Evolutionary conservation across 1,140 invertebrate genomes (phyloP).

Genomic region (Drosophila triauraria): DNA sequence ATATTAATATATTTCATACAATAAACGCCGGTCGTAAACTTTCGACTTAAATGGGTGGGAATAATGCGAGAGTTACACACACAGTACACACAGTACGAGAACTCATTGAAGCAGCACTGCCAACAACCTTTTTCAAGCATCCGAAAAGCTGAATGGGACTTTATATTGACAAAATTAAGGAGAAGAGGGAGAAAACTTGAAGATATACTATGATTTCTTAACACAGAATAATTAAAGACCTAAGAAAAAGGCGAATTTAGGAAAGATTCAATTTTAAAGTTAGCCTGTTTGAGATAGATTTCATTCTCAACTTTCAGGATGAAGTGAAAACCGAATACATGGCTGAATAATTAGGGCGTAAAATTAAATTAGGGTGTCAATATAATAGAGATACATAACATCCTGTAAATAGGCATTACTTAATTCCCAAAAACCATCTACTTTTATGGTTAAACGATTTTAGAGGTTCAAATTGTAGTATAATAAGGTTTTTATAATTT

Average conservation of each 20-base stretch:
- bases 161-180: not conserved
- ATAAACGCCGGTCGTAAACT: conserved; percentile 72
- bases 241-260: not conserved
- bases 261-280: not conserved
- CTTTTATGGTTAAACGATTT: not conserved
- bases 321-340: not conserved
- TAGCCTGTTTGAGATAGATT: no score
- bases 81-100: conserved; percentile 24
- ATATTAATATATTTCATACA: conserved; percentile 66
- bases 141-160: not conserved
- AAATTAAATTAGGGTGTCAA: not conserved
- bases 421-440: not conserved
- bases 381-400: not conserved
- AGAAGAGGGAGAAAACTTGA: not conserved
- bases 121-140: not conserved
- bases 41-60: conserved; percentile 40
- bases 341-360: not conserved
- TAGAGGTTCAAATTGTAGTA: not conserved
- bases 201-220: no score
- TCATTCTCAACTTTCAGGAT: accelerated
- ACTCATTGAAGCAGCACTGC: conserved; percentile 8
- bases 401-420: no score
- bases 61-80: conserved; percentile 3
- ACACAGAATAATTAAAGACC: not conserved
- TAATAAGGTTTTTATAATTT: not conserved